A percentile compares a stretch with the other conserved stretches of the same genome.
These are phyloP conservation scores for Chrysoperla carnea DNA, from an alignment of 1,140 invertebrate species.

Conservation along the genomic window DNA sequence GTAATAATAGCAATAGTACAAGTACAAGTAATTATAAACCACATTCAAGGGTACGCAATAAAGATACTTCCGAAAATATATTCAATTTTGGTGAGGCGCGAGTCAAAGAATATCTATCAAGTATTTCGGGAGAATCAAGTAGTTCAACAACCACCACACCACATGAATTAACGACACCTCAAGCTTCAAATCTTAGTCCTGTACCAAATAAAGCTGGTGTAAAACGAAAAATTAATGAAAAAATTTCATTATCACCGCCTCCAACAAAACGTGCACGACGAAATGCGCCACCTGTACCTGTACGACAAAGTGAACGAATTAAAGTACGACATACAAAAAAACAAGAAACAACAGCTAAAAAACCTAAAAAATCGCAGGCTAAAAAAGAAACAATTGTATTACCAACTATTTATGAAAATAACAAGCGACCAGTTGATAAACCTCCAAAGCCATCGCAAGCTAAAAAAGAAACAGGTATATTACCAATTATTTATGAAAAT, in stretches of 20 bases:
- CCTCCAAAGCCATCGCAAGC: too few species aligned
- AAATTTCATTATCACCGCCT: neutral
- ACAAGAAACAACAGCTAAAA: too few species aligned
- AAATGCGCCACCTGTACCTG: neutral
- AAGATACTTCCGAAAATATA: constrained; percentile 8
- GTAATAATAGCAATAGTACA: neutral
- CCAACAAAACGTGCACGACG: neutral
- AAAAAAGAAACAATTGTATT: too few species aligned
- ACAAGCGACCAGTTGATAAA: too few species aligned
- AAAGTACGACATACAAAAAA: neutral
- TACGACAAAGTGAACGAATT: neutral
- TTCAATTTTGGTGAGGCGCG: constrained; percentile 14
- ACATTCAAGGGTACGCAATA: neutral
- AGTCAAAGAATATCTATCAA: constrained; percentile 12
- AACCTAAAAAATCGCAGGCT: too few species aligned
- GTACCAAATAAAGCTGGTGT: neutral
- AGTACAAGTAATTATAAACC: neutral
- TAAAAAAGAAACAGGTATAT: too few species aligned
- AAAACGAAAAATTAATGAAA: neutral
- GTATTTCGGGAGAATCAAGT: neutral
- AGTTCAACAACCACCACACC: neutral
- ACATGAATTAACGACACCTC: neutral
- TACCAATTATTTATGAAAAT: too few species aligned
- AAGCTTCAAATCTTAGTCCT: neutral
- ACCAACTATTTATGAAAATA: too few species aligned